phyloP scores from a whole-genome alignment of 1,140 invertebrate species.

The Olivierus martensii region DNA sequence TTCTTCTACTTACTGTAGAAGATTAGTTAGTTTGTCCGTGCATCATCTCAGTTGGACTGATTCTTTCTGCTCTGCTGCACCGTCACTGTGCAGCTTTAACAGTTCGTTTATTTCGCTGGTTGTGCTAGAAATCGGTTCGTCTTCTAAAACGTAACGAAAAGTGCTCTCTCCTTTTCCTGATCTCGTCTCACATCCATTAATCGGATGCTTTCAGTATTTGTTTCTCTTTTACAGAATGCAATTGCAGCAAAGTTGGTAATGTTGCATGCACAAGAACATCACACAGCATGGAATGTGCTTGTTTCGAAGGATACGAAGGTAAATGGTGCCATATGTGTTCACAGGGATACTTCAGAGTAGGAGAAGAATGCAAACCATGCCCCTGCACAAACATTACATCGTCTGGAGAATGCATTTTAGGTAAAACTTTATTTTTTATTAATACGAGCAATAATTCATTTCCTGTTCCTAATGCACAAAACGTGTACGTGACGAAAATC shows the following conservation, averaged over 20 bases:
- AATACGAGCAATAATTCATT: not conserved
- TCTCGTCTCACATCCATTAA: too few species aligned
- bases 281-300: conserved; percentile 12
- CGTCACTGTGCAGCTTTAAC: too few species aligned
- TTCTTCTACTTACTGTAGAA: too few species aligned
- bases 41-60: too few species aligned
- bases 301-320: conserved; percentile 14
- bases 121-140: too few species aligned
- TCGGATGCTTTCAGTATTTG: too few species aligned
- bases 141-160: too few species aligned
- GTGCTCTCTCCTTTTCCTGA: too few species aligned
- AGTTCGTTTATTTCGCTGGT: too few species aligned
- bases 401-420: conserved; percentile 14
- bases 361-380: conserved; percentile 14
- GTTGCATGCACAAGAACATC: conserved; percentile 14
- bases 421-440: not conserved
- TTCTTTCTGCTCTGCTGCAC: too few species aligned
- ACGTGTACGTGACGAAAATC: not conserved
- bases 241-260: conserved; percentile 16
- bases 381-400: conserved; percentile 18
- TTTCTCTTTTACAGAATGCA: conserved; percentile 9
- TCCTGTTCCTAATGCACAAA: not conserved
- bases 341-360: conserved; percentile 9
- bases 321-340: conserved; percentile 18
- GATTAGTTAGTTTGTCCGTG: too few species aligned